phyloP scores from a whole-genome alignment of 2,113 vertebrate genomes.

The Ammodramus savannarum region DNA sequence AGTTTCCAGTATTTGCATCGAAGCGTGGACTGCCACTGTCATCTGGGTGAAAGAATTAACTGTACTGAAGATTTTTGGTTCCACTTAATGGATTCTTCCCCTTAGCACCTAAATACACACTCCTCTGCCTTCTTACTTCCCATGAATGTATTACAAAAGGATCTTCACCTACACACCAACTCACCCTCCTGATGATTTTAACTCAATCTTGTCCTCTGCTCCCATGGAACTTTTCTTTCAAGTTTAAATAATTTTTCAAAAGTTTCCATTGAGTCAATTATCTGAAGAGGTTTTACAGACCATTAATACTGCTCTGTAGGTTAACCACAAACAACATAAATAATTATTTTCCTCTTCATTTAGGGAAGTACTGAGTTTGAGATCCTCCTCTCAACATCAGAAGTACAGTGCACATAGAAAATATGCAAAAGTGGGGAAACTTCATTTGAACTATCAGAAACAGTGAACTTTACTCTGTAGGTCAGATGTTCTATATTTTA shows the following conservation, averaged over 20 bases:
- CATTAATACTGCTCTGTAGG: not conserved
- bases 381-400: not conserved
- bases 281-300: not conserved
- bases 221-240: not conserved
- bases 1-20: not conserved
- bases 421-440: not conserved
- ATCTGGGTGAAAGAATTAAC: not conserved
- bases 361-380: not conserved
- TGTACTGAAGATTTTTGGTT: not conserved
- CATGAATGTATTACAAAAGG: not conserved
- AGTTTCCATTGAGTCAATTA: not conserved
- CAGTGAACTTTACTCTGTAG: not conserved
- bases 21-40: not conserved
- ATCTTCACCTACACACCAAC: not conserved
- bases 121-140: not conserved
- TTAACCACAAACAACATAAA: conserved; percentile 30
- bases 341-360: not conserved
- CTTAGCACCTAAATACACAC: not conserved
- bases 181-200: not conserved
- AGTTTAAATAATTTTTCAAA: not conserved
- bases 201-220: not conserved
- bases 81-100: not conserved
- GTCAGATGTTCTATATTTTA: not conserved
- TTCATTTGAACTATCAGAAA: not conserved
- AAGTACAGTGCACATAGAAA: not conserved